Conservation (phyloP, 2,113 vertebrate species). For the Balaeniceps rex region DNA sequence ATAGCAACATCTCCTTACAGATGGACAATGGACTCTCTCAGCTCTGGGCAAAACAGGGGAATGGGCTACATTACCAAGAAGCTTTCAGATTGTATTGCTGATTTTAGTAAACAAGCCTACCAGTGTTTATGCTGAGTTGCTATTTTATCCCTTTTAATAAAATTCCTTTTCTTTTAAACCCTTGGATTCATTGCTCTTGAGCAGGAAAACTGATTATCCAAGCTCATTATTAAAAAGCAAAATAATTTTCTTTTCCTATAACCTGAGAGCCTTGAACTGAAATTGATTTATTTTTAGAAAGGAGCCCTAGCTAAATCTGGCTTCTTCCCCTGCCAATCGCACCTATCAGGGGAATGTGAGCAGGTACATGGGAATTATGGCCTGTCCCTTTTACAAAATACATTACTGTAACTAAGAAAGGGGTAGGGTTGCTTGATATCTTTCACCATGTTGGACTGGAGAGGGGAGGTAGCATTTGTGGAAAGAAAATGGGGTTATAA, state of each 20-base stretch:
- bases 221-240: not conserved
- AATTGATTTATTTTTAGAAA: constrained; percentile 55
- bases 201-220: constrained; percentile 32
- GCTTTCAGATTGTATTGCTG: not conserved
- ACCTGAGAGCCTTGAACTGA: not conserved
- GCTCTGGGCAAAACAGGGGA: not conserved
- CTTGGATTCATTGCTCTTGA: not conserved
- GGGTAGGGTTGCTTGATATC: not conserved
- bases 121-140: not conserved
- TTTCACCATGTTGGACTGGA: not conserved
- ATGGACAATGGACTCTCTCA: not conserved
- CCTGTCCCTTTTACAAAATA: not conserved
- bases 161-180: not conserved
- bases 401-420: not conserved
- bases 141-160: not conserved
- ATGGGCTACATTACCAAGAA: not conserved
- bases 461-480: not conserved
- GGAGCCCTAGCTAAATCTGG: constrained; percentile 13
- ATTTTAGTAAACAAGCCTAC: not conserved
- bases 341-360: not conserved
- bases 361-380: not conserved
- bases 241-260: not conserved
- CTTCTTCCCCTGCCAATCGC: not conserved
- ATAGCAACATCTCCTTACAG: not conserved
- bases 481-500: not conserved